These are phyloP conservation scores for Urocolius indicus DNA, from an alignment of 2,113 vertebrate genomes.

Conservation along the genomic window DNA sequence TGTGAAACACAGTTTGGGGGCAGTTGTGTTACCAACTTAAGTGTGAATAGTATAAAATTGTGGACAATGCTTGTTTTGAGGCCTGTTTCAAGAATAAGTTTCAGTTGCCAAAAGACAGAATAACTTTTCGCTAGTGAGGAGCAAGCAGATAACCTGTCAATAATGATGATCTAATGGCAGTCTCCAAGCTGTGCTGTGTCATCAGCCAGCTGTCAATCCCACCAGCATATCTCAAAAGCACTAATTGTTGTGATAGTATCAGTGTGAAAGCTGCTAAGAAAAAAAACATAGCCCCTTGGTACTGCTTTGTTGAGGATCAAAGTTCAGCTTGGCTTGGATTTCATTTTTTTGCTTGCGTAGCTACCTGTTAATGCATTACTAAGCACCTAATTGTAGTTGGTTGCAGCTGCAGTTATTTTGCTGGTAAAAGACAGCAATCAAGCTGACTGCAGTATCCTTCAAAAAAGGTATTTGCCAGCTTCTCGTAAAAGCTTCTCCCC, in stretches of 20 bases:
- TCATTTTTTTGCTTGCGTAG: background rate
- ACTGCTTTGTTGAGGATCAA: conserved; percentile 29
- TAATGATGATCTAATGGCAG: conserved; percentile 61
- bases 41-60: background rate
- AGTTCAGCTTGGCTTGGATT: conserved; percentile 41
- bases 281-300: conserved; percentile 24
- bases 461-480: background rate
- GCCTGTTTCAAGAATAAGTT: background rate
- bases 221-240: conserved; percentile 38
- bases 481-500: background rate
- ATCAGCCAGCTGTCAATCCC: conserved; percentile 64
- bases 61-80: background rate
- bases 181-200: conserved; percentile 59
- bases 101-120: background rate
- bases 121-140: conserved; percentile 17
- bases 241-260: conserved; percentile 63
- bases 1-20: background rate
- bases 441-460: background rate
- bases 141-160: conserved; percentile 53
- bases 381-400: background rate
- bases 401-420: conserved; percentile 26
- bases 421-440: background rate
- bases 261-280: conserved; percentile 42
- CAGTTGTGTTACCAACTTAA: background rate
- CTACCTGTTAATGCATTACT: conserved; percentile 43